Percentiles rank a stretch among this genome's conserved stretches.
Conservation (phyloP, 2,113 vertebrate species). For the Urocolius indicus region DNA sequence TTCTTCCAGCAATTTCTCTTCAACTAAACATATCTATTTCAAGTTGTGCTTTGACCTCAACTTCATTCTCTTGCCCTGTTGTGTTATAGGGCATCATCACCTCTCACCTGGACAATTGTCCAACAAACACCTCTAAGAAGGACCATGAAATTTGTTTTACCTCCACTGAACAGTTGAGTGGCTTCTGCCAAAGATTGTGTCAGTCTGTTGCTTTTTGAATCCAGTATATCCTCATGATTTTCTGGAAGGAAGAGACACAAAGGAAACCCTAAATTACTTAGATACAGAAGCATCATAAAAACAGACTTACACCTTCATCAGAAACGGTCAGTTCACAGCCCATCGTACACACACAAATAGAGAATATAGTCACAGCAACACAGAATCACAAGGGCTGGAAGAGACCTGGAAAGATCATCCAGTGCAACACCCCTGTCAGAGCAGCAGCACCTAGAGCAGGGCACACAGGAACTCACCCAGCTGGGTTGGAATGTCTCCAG, state of each 20-base stretch:
- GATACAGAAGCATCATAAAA: no score
- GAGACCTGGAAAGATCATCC: no score
- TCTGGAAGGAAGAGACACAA: conserved; percentile 70
- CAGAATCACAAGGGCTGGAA: no score
- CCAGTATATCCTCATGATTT: conserved; percentile 92
- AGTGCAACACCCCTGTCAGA: no score
- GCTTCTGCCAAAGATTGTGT: conserved; percentile 93
- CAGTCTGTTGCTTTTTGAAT: conserved; percentile 86
- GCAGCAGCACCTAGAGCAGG: no score
- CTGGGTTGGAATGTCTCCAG: no score
- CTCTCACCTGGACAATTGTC: neutral
- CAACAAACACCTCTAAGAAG: neutral
- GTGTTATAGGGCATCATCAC: rapidly evolving
- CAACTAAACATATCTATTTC: neutral
- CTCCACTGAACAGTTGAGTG: conserved; percentile 90
- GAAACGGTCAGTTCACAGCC: neutral
- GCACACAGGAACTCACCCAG: no score
- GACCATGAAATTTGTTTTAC: conserved; percentile 69
- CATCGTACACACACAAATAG: neutral
- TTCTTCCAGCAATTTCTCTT: neutral
- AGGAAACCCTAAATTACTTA: neutral
- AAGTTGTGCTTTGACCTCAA: neutral
- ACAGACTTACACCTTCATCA: neutral
- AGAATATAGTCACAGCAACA: no score
- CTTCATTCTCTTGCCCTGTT: neutral